Evolutionary conservation across 1,140 invertebrate species (phyloP), one percentile per base, ranked within the genome.

Genomic region (Brachionus asplanchnoidis): DNA sequence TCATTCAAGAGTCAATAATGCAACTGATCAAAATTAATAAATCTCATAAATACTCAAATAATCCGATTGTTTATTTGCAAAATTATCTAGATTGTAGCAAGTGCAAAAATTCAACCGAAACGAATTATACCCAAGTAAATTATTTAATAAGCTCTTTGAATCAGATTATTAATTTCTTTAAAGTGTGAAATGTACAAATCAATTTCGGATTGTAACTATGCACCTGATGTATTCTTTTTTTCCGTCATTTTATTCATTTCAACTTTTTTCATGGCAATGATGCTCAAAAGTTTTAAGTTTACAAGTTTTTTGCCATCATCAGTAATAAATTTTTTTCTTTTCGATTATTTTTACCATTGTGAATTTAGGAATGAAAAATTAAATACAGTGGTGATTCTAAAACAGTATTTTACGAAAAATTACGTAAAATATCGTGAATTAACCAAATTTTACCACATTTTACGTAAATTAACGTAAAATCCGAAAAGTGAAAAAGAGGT

Each of bases 161-260:
- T 44, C 12, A 0, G 7, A 14, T 42, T 14, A 42, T 75, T 75
- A 44, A 20, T 20, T 44, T 7, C 3, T 36, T 36, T 7, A 36
- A 53, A 77, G 73, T 77, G 73, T 77, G 42, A 50, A 77, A n/a
- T 11, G 23, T 50, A 26, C 23, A 32, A 68, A 20, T 46, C 3
- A 23, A 11, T 46, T 12, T 23, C 12, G 44, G n/a, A 44, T 86
- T 80, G 66, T 85, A 20, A 70, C 46, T 94, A 94, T 87, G 92
- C 94, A 65, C 94, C 96, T 84, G 95, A 99, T 90, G 95, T 98
- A 86, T 98, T 97, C 91, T 93, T 99, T 83, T 96, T 99, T 93
- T 98, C 96, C 84, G 92, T 97, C 87, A 92, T 98, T 66, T 92
- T 99, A 85, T 98, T 98, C 90, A 88, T 95, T 85, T 95, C 95